A percentile compares a stretch with the other conserved stretches of the same genome.
Conservation (phyloP, 64 coral and sea anemone genomes). For the Dendrophyllia cribrosa region DNA sequence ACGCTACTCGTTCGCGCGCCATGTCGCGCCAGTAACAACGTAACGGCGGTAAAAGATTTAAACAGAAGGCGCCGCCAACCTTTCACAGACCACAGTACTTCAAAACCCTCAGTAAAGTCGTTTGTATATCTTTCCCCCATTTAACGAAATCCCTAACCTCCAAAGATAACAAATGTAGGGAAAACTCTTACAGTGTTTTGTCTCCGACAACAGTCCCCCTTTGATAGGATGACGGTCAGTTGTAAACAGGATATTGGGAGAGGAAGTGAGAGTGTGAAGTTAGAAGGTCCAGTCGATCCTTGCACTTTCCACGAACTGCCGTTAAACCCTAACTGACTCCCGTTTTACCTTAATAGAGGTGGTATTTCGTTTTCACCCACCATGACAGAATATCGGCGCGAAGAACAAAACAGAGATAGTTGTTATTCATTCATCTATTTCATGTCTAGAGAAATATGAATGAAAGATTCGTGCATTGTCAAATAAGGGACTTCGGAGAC, state of each 20-base stretch:
- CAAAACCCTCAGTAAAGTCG: background rate
- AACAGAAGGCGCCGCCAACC: background rate
- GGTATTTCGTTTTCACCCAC: background rate
- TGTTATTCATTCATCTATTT: background rate
- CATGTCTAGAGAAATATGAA: background rate
- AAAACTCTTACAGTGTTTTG: background rate
- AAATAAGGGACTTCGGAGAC: background rate
- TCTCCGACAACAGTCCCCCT: background rate
- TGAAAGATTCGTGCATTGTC: too few species aligned
- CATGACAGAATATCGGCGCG: background rate
- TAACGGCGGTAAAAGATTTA: background rate
- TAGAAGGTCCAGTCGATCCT: background rate
- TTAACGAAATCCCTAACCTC: background rate
- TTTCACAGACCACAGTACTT: constrained; percentile 7
- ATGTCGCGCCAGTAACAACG: background rate
- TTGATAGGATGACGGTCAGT: background rate
- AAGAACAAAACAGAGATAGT: background rate
- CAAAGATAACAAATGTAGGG: background rate
- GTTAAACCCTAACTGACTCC: background rate
- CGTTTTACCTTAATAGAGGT: background rate
- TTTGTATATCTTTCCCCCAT: background rate
- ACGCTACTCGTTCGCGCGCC: background rate
- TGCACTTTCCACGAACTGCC: background rate
- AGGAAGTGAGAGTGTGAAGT: background rate
- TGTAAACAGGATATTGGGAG: constrained; percentile 20